Conservation (phyloP, 2,888 invertebrate species). For the Onthophagus sagittarius region DNA sequence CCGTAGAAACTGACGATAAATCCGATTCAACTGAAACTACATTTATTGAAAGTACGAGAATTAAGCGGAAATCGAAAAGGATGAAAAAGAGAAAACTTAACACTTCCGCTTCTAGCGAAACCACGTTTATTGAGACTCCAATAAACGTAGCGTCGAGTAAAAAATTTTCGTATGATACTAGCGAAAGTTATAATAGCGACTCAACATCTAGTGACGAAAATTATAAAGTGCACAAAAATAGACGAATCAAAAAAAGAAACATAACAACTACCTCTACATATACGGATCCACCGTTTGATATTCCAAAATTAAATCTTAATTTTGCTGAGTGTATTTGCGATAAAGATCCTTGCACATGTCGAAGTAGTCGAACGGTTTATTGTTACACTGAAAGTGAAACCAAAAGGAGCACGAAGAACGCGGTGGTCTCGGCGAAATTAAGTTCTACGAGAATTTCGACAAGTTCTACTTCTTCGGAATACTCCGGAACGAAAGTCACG, state of each 20-base stretch:
- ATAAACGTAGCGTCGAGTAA: not conserved
- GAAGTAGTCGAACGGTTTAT: not conserved
- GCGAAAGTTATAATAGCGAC: not conserved
- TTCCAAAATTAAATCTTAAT: conserved; percentile 28
- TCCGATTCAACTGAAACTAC: conserved; percentile 9
- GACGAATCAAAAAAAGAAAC: not conserved
- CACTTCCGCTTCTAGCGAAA: conserved; percentile 15
- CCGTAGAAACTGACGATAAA: not conserved
- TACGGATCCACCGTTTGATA: conserved; percentile 18
- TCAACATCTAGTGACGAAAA: conserved; percentile 3
- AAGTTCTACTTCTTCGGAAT: conserved; percentile 8
- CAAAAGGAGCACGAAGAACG: not conserved
- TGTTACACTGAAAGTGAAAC: conserved; percentile 21
- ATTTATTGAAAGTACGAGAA: conserved; percentile 13
- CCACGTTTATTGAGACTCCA: conserved; percentile 21
- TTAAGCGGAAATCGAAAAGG: not conserved
- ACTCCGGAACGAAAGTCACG: conserved; percentile 12
- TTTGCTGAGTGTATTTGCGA: conserved; percentile 18
- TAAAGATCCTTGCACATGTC: conserved; percentile 14
- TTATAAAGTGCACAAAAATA: not conserved
- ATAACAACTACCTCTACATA: not conserved
- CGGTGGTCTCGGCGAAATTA: not conserved
- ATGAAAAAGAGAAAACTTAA: conserved; percentile 4
- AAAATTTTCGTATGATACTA: conserved; percentile 10
- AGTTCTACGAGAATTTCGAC: conserved; percentile 5